Percentiles rank a stretch among this genome's conserved stretches.
phyloP scores from a whole-genome alignment of 2,797 vertebrate species.

The Chelon labrosus region DNA sequence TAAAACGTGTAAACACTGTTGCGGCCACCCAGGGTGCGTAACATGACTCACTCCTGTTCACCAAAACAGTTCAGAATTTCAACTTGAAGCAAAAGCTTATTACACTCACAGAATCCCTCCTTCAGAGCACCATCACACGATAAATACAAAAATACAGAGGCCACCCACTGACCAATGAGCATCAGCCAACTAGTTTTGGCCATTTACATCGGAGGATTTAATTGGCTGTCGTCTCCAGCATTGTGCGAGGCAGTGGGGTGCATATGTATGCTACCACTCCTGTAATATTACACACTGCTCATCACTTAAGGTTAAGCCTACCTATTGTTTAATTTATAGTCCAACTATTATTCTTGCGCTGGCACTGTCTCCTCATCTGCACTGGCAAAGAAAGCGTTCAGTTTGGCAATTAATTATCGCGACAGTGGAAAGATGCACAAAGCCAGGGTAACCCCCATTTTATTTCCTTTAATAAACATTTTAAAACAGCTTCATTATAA shows the following conservation, averaged over 20 bases:
- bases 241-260: slow-evolving; percentile 59
- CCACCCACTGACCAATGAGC: slow-evolving; percentile 68
- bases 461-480: slow-evolving; percentile 88
- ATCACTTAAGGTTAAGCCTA: slow-evolving; percentile 78
- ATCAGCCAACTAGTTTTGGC: slow-evolving; percentile 54
- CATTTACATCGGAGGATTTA: slow-evolving; percentile 71
- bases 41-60: slow-evolving; percentile 44
- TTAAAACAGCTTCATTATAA: slow-evolving; percentile 89
- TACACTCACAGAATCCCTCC: slow-evolving; percentile 20
- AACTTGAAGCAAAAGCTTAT: slow-evolving; percentile 30
- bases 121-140: slow-evolving; percentile 33
- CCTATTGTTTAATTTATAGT: slow-evolving; percentile 80
- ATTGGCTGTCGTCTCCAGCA: slow-evolving; percentile 70
- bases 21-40: slow-evolving; percentile 19
- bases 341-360: slow-evolving; percentile 63
- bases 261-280: slow-evolving; percentile 59
- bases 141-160: slow-evolving; percentile 48
- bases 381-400: slow-evolving; percentile 76
- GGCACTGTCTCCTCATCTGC: slow-evolving; percentile 72
- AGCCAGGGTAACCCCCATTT: slow-evolving; percentile 83
- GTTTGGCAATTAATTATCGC: slow-evolving; percentile 84
- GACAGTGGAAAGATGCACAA: slow-evolving; percentile 82
- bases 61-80: slow-evolving; percentile 41
- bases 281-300: slow-evolving; percentile 67
- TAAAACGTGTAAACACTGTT: not conserved